Evolutionary conservation across 2,888 invertebrate genomes (phyloP).

Genomic region (Campoplex capitator): DNA sequence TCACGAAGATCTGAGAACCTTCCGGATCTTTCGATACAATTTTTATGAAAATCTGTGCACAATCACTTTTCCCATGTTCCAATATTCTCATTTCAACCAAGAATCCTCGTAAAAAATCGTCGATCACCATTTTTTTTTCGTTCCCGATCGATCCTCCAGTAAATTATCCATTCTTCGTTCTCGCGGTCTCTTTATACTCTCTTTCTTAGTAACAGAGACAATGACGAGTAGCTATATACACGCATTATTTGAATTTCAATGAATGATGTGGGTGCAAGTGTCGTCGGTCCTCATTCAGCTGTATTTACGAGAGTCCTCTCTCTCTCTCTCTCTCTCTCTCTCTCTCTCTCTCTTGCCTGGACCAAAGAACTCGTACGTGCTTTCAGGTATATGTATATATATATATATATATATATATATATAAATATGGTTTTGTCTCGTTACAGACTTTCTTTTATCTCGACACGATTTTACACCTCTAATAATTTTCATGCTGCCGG

Average conservation of each 20-base stretch:
- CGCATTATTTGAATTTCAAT: slow-evolving; percentile 82
- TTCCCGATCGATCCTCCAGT: background rate
- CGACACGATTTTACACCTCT: slow-evolving; percentile 38
- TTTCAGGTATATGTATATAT: background rate
- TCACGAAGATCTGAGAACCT: no score
- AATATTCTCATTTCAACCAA: background rate
- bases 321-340: background rate
- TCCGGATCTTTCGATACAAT: background rate
- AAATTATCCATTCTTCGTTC: slow-evolving; percentile 1
- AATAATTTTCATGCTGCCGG: slow-evolving; percentile 56
- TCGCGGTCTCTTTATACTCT: background rate
- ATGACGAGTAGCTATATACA: slow-evolving; percentile 1
- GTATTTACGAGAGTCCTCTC: slow-evolving; percentile 65
- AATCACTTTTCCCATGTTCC: background rate
- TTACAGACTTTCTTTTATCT: slow-evolving; percentile 20
- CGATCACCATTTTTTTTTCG: background rate
- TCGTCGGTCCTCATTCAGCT: slow-evolving; percentile 78
- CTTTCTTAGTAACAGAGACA: slow-evolving; percentile 15
- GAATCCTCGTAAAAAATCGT: no score
- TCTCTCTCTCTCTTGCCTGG: background rate
- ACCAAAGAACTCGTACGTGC: slow-evolving; percentile 8
- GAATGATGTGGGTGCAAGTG: slow-evolving; percentile 82
- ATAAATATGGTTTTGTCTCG: slow-evolving; percentile 27
- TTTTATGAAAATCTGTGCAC: background rate
- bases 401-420: background rate